Conservation (phyloP, 2,113 vertebrate genomes). For the Murina feae region DNA sequence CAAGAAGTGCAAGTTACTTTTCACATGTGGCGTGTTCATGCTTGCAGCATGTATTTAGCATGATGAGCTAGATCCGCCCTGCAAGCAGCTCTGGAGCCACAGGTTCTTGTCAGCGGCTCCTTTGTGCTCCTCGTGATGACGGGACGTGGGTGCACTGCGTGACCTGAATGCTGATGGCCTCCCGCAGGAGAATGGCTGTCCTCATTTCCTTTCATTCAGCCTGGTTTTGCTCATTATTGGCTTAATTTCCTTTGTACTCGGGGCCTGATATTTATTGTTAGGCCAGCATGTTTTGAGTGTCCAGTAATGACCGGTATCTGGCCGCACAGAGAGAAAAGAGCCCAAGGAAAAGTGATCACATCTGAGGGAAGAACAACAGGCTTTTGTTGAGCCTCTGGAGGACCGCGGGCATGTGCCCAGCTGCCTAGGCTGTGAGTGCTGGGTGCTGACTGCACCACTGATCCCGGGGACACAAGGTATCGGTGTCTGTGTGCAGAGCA, state of each 20-base stretch:
- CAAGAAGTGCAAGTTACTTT: not conserved
- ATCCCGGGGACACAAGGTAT: not conserved
- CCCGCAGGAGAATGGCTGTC: not conserved
- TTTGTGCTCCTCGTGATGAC: not conserved
- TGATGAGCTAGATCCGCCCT: not conserved
- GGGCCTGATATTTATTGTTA: not conserved
- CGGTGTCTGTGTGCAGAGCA: not conserved
- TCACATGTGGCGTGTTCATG: not conserved
- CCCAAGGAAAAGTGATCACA: not conserved
- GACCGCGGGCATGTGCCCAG: not conserved
- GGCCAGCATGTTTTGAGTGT: not conserved
- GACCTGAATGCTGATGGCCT: not conserved
- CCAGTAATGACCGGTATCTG: not conserved
- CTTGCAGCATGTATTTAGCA: constrained; percentile 1
- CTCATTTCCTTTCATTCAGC: constrained; percentile 20
- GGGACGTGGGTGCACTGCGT: not conserved
- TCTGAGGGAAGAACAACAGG: not conserved
- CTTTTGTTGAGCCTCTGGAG: not conserved
- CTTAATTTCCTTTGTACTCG: constrained; percentile 34
- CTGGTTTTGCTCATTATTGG: constrained; percentile 1
- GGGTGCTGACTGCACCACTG: no score
- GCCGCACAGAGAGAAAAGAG: not conserved
- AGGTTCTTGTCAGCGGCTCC: not conserved
- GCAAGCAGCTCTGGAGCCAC: not conserved
- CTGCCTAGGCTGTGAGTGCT: not conserved